These are phyloP conservation scores for Andrena camellia DNA, from an alignment of 2,888 invertebrate species.

Conservation along the genomic window DNA sequence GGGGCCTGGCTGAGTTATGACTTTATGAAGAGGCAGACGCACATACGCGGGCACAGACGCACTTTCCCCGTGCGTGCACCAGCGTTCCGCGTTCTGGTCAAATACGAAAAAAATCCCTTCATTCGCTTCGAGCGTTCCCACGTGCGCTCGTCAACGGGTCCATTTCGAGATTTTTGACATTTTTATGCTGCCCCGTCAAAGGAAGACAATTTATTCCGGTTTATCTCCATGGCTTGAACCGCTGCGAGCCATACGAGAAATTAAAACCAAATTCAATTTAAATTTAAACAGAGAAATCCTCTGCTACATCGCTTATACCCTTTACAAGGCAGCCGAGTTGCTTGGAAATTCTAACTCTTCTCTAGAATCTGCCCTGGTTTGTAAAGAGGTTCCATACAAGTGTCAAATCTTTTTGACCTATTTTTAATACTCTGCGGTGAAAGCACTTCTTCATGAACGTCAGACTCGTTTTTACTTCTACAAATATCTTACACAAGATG, in stretches of 20 bases:
- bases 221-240: background rate
- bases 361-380: too few species aligned
- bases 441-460: too few species aligned
- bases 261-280: conserved; percentile 11
- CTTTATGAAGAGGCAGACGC: conserved; percentile 83
- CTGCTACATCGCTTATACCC: background rate
- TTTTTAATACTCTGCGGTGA: too few species aligned
- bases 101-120: conserved; percentile 65
- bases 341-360: background rate
- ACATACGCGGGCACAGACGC: conserved; percentile 59
- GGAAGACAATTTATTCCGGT: conserved; percentile 35
- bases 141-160: conserved; percentile 36
- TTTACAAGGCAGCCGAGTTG: background rate
- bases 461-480: too few species aligned
- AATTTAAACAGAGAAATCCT: background rate
- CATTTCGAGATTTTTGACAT: conserved; percentile 52
- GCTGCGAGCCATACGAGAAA: background rate
- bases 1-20: conserved; percentile 82
- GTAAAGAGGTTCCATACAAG: too few species aligned
- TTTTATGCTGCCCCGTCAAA: conserved; percentile 28
- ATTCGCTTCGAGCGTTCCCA: conserved; percentile 51
- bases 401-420: too few species aligned
- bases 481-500: too few species aligned
- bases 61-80: conserved; percentile 41
- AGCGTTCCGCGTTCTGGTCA: conserved; percentile 31